Percentiles rank a stretch among this genome's conserved stretches.
These are phyloP conservation scores for Drosophila bocki DNA, from an alignment of 1,140 invertebrate genomes.

Conservation along the genomic window DNA sequence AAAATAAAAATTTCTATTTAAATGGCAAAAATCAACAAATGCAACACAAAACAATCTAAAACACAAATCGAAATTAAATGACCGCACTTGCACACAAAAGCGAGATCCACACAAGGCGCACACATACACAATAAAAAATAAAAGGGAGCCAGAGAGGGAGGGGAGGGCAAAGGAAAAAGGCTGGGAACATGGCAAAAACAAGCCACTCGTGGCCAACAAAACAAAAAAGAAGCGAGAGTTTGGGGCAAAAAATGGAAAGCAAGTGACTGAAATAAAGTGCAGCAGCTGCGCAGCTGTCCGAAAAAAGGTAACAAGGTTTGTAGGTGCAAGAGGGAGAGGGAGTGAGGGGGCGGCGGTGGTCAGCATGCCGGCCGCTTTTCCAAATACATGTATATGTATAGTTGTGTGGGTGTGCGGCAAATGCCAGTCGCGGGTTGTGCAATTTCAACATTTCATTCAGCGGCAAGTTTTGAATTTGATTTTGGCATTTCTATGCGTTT, in stretches of 20 bases:
- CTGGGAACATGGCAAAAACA: constrained; percentile 76
- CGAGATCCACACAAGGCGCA: constrained; percentile 50
- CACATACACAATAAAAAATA: constrained; percentile 14
- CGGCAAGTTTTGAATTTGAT: constrained; percentile 71
- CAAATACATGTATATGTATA: neutral
- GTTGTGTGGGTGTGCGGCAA: constrained; percentile 12
- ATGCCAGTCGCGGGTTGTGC: constrained; percentile 48
- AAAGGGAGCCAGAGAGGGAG: neutral
- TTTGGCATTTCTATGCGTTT: constrained; percentile 47
- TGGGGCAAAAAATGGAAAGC: constrained; percentile 41
- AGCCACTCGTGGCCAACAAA: constrained; percentile 65
- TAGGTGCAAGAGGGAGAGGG: neutral
- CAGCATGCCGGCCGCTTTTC: constrained; percentile 26
- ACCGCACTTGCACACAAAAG: constrained; percentile 83
- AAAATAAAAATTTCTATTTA: constrained; percentile 84
- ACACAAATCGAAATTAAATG: constrained; percentile 85
- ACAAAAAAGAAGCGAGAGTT: constrained; percentile 22
- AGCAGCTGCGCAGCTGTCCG: constrained; percentile 72
- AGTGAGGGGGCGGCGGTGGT: neutral
- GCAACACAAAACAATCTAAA: constrained; percentile 84
- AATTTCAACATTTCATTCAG: constrained; percentile 78
- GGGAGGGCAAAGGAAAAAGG: constrained; percentile 13
- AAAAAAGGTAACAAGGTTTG: constrained; percentile 49
- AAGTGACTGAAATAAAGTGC: constrained; percentile 81
- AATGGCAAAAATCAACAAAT: constrained; percentile 84